Evolutionary conservation across 2,113 vertebrate genomes (phyloP), one percentile per base, ranked within the genome.

Genomic region (Prunella fulvescens): DNA sequence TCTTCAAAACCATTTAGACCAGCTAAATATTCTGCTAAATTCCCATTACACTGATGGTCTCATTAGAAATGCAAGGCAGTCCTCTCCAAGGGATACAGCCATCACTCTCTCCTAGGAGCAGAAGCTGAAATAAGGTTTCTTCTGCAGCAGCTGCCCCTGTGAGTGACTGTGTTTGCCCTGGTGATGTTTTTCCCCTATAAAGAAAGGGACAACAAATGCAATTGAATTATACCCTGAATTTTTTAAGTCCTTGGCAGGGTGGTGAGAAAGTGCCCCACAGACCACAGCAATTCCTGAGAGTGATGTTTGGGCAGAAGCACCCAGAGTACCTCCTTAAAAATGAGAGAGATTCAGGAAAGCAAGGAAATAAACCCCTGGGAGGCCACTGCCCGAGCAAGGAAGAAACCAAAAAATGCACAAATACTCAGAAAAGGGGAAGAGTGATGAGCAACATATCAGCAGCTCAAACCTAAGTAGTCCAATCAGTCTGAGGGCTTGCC

Each of bases 61-160:
- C 53, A 85, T 96, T 83, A 93, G 93, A 79, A 92, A 95, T 84
- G 87, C 92, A 90, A 84, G 93, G 79, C 82, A 90, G 48, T 35
- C 60, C 67, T 74, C 76, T 65, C 48, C 0, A 5, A 88, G 58
- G 45, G 79, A 91, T 81, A 25, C 60, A 83, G 80, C n/a, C 79
- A 86, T 90, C 60, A 71, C 44, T 86, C 82, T 92, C 71, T 74
- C 37, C 31, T 26, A 28, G 0, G 9, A 93, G 64, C 22, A 86
- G 89, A 85, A 92, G 53, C 3, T 87, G 61, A 82, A 96, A 87
- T 65, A 81, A 84, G 81, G 45, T 64, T 95, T 91, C 40, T 65
- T 42, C 61, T 8, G 4, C 66, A 76, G 72, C 62, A 86, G 80
- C 81, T 76, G 81, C 81, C 72, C 81, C 5, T 1, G 40, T 47